phyloP scores from a whole-genome alignment of 92 coral and sea anemone species.

The Paragorgia papillata region DNA sequence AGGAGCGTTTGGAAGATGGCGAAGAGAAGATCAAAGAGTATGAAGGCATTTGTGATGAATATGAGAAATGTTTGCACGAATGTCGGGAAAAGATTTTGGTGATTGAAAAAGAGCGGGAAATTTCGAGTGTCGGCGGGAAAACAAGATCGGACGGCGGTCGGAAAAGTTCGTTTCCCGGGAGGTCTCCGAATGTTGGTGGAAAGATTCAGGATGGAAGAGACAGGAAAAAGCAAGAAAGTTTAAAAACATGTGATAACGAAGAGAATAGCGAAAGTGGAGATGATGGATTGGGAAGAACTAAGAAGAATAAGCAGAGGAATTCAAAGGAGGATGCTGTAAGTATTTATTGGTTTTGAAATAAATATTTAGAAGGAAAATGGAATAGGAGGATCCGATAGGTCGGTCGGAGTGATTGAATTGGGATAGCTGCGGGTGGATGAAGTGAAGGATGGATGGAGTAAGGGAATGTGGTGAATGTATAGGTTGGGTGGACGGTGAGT shows the following conservation, averaged over 20 bases:
- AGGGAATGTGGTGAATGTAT: slow-evolving; percentile 44
- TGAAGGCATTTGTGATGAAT: slow-evolving; percentile 16
- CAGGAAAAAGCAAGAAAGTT: neutral
- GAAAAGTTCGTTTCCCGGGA: neutral
- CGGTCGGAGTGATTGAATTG: neutral
- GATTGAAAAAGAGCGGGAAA: slow-evolving; percentile 18
- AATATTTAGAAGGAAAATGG: neutral
- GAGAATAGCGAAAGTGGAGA: neutral
- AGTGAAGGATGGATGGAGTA: neutral
- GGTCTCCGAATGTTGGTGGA: neutral
- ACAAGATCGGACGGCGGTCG: neutral
- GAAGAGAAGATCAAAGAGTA: slow-evolving; percentile 46
- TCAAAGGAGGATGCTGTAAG: neutral
- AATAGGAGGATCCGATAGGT: neutral
- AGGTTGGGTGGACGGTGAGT: slow-evolving; percentile 33
- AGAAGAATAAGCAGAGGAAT: neutral
- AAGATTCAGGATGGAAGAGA: neutral
- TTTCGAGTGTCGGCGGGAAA: neutral
- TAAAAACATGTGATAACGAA: neutral
- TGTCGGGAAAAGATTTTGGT: slow-evolving; percentile 25
- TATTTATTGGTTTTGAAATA: neutral
- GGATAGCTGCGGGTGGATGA: neutral
- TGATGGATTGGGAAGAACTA: neutral
- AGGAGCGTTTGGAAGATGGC: slow-evolving; percentile 39
- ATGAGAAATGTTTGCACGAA: slow-evolving; percentile 4